Base-by-base conservation (phyloP, 2,797 vertebrate genomes). In the Emys orbicularis region DNA sequence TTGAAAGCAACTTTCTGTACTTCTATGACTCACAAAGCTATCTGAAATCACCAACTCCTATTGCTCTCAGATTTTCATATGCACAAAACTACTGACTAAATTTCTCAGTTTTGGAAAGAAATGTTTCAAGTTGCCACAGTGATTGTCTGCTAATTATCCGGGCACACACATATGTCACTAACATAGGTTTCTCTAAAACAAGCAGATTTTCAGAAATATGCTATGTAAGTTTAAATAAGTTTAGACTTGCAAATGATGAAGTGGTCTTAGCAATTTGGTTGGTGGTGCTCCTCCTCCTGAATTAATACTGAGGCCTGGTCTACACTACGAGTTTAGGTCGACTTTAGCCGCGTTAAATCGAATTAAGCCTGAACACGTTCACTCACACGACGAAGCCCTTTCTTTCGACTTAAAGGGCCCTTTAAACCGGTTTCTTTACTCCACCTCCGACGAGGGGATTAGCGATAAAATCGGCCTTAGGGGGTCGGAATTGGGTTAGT, bases 121-220 rank as follows among this genome's bases (percentile, higher is more conserved):
- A 92, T 19, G 16, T 49, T 95, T 41, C 61, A 92, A 97, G 84
- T 84, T 6, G 1, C 84, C 92, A 94, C 27, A 91, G 83, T 31
- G 68, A 94, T 86, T 92, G 94, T 89, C 84, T 88, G 74, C 83
- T 86, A 89, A 90, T 79, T 90, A 92, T 65, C 95, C 91, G 50
- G 18, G 47, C 83, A 54, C 54, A 92, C 77, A 86, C 34, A 87
- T 68, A 89, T 77, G 81, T 29, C 79, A 96, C 83, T 31, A 94
- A 96, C 89, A 92, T 6, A 61, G 41, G 57, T 41, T 88, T 90
- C 54, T 85, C 76, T 88, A 81, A 90, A 96, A 89, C 90, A 94
- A 80, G 56, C 49, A 68, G 83, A 95, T 86, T 81, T 80, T 65
- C 50, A 59, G 49, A 53, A 29, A n/a, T 11, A 0, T 11, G 52